These are phyloP conservation scores for Actinemys pallida DNA, from an alignment of 2,113 vertebrate species.

Conservation along the genomic window DNA sequence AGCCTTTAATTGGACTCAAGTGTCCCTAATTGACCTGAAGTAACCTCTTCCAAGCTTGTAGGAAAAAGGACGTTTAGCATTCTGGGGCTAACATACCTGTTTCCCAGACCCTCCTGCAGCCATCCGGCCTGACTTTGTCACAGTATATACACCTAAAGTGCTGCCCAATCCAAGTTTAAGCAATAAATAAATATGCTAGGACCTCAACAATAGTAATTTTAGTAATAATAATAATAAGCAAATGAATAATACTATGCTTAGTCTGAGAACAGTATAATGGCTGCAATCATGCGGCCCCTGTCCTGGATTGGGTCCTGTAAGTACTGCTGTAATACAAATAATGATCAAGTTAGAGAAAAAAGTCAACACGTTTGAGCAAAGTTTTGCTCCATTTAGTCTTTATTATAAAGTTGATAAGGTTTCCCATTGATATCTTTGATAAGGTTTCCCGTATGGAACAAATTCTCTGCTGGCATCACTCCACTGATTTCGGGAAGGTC, in stretches of 20 bases:
- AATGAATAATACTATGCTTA: not conserved
- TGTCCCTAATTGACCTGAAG: too few relatives aligned
- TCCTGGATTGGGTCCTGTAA: not conserved
- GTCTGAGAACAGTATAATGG: rapidly evolving
- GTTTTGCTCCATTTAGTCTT: not conserved
- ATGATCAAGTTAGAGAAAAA: not conserved
- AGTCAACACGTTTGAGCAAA: rapidly evolving
- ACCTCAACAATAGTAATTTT: not conserved
- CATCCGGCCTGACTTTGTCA: too few relatives aligned
- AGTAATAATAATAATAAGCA: not conserved
- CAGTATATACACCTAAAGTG: not conserved
- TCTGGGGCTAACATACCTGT: too few relatives aligned
- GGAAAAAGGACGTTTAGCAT: too few relatives aligned
- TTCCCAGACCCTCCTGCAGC: too few relatives aligned
- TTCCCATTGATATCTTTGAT: not conserved
- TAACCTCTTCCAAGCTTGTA: too few relatives aligned
- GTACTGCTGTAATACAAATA: not conserved
- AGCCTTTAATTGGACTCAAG: too few relatives aligned
- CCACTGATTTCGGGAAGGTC: not conserved
- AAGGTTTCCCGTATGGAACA: rapidly evolving
- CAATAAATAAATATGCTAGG: rapidly evolving
- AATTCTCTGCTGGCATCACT: not conserved
- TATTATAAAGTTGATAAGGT: not conserved
- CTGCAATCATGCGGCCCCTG: rapidly evolving
- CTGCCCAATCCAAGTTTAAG: too few relatives aligned